Base-by-base conservation (phyloP, 2,113 vertebrate genomes). In the Catharus bicknelli region DNA sequence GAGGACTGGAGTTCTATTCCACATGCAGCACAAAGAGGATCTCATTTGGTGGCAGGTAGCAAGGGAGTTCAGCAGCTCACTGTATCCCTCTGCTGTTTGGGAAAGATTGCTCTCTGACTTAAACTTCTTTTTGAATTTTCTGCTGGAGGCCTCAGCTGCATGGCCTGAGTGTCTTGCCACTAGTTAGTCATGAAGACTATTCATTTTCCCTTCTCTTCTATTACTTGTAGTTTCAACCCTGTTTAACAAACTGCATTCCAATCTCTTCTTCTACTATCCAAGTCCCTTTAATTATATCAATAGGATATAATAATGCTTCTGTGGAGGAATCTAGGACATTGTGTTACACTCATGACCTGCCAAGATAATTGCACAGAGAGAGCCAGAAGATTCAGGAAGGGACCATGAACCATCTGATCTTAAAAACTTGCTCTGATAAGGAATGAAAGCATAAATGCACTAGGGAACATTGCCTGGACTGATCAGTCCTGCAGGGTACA, bases 21-120 rank as follows among this genome's bases (percentile, higher is more conserved):
- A 25, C 2, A 9, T 7, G 16, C 57, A 69, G 26, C 25, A 15
- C 27, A 54, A 50, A 86, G 11, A 22, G 17, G 12, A 55, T 59
- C 64, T 83, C 2, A 0, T 17, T 22, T 32, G 13, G 12, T 21
- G 4, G 26, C 6, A 69, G n/a, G 9, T 34, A 13, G 11, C 38
- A 91, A 76, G 26, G 62, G 66, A 88, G 13, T 26, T 79, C 43
- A 79, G 55, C 55, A 70, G 50, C 48, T 73, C 64, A 36, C 22
- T 23, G 4, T 21, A 17, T 17, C 42, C 5, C 16, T 90, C 42
- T 80, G 22, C 27, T 57, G 6, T 66, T 73, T 23, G 36, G 74
- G 63, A 57, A 81, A 50, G 9, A 16, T 36, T 81, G 18, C 21
- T 69, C 34, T 29, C 30, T 63, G 75, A 70, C 20, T 76, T 54